These are phyloP conservation scores for Amblyjoppa fuscipennis DNA, from an alignment of 2,888 invertebrate genomes.

Conservation along the genomic window DNA sequence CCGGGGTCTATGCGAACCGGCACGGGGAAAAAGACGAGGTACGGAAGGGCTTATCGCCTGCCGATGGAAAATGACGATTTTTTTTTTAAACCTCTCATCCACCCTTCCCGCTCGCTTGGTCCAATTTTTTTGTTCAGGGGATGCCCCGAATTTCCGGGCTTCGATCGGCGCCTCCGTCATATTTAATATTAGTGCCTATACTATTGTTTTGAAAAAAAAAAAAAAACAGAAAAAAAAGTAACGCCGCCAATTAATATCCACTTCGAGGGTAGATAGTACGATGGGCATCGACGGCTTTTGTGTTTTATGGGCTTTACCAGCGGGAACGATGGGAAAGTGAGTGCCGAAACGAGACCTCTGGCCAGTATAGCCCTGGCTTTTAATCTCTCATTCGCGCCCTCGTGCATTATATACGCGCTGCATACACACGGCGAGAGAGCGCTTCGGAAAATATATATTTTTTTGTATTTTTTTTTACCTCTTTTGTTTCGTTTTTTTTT, in stretches of 20 bases:
- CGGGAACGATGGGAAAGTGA: constrained; percentile 25
- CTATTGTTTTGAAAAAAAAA: constrained; percentile 9
- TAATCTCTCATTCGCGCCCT: constrained; percentile 19
- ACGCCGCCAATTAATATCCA: constrained; percentile 21
- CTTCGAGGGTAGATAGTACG: constrained; percentile 19
- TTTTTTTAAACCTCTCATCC: neutral
- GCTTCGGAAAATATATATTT: neutral
- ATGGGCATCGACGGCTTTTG: constrained; percentile 21
- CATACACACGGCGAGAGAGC: neutral
- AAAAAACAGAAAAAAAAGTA: neutral
- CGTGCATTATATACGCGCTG: constrained; percentile 10
- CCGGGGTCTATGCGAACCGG: neutral
- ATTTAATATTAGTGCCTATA: neutral
- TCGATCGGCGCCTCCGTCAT: neutral
- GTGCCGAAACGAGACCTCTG: constrained; percentile 25
- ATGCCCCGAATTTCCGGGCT: neutral
- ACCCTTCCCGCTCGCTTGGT: neutral
- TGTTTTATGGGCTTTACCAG: constrained; percentile 16
- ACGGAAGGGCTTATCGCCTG: neutral
- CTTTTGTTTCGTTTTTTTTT: constrained; percentile 6
- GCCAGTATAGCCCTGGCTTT: constrained; percentile 7
- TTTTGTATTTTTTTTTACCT: neutral
- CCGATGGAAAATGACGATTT: neutral
- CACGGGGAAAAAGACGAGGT: neutral
- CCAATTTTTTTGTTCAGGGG: neutral